phyloP scores from a whole-genome alignment of 2,888 invertebrate species.

The Nowickia ferox region DNA sequence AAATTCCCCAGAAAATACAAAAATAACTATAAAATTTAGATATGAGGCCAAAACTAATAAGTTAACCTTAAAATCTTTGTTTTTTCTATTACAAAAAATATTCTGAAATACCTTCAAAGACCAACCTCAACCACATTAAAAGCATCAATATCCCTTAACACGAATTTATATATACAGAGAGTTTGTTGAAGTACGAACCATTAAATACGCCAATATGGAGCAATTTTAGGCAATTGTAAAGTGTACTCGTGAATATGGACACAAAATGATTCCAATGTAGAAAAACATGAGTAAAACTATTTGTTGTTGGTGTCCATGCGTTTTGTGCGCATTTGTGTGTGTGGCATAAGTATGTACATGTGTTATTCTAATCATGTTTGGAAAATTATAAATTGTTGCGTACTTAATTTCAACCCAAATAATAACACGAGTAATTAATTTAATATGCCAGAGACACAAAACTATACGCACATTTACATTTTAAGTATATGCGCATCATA shows the following conservation, averaged over 20 bases:
- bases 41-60: too few species aligned
- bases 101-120: not conserved
- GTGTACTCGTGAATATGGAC: constrained; percentile 54
- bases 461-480: constrained; percentile 59
- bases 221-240: constrained; percentile 47
- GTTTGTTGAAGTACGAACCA: constrained; percentile 36
- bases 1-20: too few species aligned
- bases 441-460: constrained; percentile 80
- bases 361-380: constrained; percentile 81
- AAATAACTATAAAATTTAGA: too few species aligned
- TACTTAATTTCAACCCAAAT: constrained; percentile 81
- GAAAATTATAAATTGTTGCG: constrained; percentile 81
- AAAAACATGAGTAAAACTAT: constrained; percentile 15
- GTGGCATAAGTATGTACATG: constrained; percentile 70
- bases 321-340: constrained; percentile 31
- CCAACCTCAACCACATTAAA: constrained; percentile 2
- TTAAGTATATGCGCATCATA: not conserved
- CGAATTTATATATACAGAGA: not conserved
- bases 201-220: constrained; percentile 55
- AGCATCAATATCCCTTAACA: constrained; percentile 58
- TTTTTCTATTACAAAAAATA: too few species aligned
- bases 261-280: constrained; percentile 42
- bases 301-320: constrained; percentile 7
- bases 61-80: too few species aligned
- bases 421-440: constrained; percentile 82